These are phyloP conservation scores for Schizothorax lantsangensis DNA, from an alignment of 2,797 vertebrate species.

Conservation along the genomic window DNA sequence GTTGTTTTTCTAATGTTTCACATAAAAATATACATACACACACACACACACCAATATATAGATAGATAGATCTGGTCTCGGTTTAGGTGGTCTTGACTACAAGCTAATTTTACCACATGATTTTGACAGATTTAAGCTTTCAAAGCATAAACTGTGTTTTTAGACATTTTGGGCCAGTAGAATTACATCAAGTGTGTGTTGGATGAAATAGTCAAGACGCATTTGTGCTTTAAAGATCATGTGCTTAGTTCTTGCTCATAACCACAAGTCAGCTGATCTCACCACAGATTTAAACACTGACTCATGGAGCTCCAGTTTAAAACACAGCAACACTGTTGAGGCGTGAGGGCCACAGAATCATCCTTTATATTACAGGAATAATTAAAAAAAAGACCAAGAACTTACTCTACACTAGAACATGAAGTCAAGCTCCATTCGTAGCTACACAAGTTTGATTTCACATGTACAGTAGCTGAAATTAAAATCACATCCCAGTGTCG, in stretches of 20 bases:
- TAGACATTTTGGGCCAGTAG: not conserved
- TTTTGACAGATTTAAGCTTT: not conserved
- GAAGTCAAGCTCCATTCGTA: not conserved
- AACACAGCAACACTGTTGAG: not conserved
- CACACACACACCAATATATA: too few species aligned
- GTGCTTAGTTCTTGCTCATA: slow-evolving; percentile 67
- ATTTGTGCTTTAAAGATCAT: slow-evolving; percentile 71
- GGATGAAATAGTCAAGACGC: slow-evolving; percentile 67
- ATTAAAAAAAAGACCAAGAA: not conserved
- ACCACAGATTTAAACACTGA: slow-evolving; percentile 27
- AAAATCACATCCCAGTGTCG: not conserved
- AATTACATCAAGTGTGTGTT: slow-evolving; percentile 45
- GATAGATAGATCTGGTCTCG: too few species aligned
- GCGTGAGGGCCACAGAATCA: not conserved
- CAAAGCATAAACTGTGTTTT: not conserved
- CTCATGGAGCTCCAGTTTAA: not conserved
- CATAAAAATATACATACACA: too few species aligned
- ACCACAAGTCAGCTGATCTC: slow-evolving; percentile 73
- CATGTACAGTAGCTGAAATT: not conserved
- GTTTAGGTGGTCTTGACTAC: too few species aligned
- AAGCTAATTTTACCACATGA: not conserved
- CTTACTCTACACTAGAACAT: too few species aligned
- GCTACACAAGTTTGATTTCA: not conserved
- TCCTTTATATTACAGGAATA: not conserved
- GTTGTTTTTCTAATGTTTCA: too few species aligned